These are phyloP conservation scores for roundworm (Caenorhabditis elegans) DNA, from an alignment of 1,140 invertebrate species.

Conservation along the genomic window DNA sequence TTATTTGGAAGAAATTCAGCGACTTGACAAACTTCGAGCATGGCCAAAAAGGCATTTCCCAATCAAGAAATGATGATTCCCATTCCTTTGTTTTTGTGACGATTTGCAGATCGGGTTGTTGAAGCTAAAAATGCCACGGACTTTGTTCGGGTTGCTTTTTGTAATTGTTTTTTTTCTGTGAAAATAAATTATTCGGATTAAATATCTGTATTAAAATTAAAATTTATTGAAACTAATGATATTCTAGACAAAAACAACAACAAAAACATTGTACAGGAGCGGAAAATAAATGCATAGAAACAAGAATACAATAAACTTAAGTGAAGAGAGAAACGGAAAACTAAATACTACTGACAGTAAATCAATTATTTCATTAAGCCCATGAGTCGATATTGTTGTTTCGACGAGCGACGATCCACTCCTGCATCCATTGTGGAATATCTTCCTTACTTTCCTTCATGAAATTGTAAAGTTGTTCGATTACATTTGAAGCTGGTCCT, in stretches of 20 bases:
- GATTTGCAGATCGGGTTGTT: background rate
- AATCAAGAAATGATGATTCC: slow-evolving; percentile 32
- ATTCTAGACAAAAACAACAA: too few species aligned
- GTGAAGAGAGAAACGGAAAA: too few species aligned
- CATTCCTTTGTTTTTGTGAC: background rate
- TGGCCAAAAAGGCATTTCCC: slow-evolving; percentile 42
- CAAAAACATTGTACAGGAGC: too few species aligned
- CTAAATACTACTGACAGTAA: too few species aligned
- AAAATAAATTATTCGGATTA: slow-evolving; percentile 26
- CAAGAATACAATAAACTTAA: too few species aligned
- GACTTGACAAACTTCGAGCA: slow-evolving; percentile 26
- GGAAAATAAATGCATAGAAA: too few species aligned
- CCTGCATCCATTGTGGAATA: background rate
- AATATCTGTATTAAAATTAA: too few species aligned
- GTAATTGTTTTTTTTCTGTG: background rate
- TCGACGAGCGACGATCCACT: too few species aligned
- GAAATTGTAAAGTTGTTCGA: background rate
- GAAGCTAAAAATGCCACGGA: slow-evolving; percentile 10
- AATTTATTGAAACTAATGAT: too few species aligned
- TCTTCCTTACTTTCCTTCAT: background rate
- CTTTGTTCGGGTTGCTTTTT: background rate
- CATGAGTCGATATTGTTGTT: too few species aligned
- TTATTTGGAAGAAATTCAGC: slow-evolving; percentile 2
- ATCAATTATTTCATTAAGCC: too few species aligned
- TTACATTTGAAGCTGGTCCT: background rate